Evolutionary conservation across 2,888 invertebrate genomes (phyloP).

Genomic region (Cantharis lateralis): DNA sequence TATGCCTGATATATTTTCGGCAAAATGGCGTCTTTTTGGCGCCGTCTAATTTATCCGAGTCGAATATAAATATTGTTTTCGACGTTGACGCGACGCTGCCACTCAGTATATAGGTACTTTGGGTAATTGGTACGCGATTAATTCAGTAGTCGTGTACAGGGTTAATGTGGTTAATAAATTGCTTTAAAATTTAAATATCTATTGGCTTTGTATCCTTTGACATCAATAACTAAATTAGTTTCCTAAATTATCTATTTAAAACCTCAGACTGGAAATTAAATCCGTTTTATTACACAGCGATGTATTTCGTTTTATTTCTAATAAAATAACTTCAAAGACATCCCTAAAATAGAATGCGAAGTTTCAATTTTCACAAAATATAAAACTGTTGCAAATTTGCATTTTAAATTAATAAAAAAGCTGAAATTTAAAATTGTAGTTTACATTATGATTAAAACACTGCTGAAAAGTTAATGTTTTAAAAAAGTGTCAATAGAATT

Average conservation of each 20-base stretch:
- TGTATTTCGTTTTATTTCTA: background rate
- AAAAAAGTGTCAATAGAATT: slow-evolving; percentile 21
- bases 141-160: background rate
- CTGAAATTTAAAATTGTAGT: background rate
- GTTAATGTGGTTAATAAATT: background rate
- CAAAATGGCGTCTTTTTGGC: too few species aligned
- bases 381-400: background rate
- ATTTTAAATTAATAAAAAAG: background rate
- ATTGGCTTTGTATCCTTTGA: background rate
- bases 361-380: background rate
- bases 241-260: background rate
- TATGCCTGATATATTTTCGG: too few species aligned
- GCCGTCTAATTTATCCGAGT: too few species aligned
- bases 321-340: background rate
- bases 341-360: background rate
- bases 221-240: background rate
- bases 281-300: background rate
- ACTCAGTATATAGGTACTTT: background rate
- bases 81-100: too few species aligned
- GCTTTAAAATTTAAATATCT: background rate
- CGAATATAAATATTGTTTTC: too few species aligned
- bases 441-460: background rate
- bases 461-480: background rate
- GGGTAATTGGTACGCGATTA: background rate
- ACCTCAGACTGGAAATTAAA: background rate